phyloP scores from a whole-genome alignment of 1,140 invertebrate genomes.

The Ctenoplectra terminalis region DNA sequence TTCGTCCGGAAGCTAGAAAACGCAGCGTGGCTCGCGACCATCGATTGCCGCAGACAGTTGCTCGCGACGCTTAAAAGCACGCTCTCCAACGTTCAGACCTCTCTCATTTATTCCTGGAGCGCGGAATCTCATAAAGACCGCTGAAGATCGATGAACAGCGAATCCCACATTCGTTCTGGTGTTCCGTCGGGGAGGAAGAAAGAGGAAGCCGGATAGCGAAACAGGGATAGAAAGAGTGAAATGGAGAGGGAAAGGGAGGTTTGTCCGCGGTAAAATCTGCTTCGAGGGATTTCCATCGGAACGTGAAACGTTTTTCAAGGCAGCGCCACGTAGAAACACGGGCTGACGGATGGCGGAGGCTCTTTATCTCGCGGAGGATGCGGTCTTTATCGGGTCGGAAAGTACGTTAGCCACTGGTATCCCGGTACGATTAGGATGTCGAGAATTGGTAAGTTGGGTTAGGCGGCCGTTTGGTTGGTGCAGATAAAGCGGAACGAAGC shows the following conservation, averaged over 20 bases:
- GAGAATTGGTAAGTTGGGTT: constrained; percentile 65
- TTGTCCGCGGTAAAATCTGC: constrained; percentile 54
- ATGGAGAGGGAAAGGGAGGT: neutral
- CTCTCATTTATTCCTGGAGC: constrained; percentile 39
- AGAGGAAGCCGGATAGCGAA: neutral
- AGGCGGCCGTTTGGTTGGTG: constrained; percentile 55
- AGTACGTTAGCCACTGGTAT: constrained; percentile 66
- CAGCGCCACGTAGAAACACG: constrained; percentile 23
- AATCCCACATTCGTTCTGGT: constrained; percentile 55
- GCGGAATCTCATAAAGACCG: constrained; percentile 57
- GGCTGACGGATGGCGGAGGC: constrained; percentile 61
- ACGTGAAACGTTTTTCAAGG: constrained; percentile 60
- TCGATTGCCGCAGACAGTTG: neutral
- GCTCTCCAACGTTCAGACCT: constrained; percentile 21
- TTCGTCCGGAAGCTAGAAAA: constrained; percentile 18
- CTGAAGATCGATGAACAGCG: constrained; percentile 62
- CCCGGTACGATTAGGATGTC: constrained; percentile 67
- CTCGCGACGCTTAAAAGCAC: constrained; percentile 42
- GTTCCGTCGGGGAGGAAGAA: constrained; percentile 7
- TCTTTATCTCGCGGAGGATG: constrained; percentile 67
- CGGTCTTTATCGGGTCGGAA: constrained; percentile 68
- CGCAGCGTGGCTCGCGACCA: neutral
- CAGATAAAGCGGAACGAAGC: constrained; percentile 69
- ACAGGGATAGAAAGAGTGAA: neutral
- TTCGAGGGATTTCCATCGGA: constrained; percentile 53